These are phyloP conservation scores for Phaedon cochleariae DNA, from an alignment of 2,888 invertebrate genomes.

Conservation along the genomic window DNA sequence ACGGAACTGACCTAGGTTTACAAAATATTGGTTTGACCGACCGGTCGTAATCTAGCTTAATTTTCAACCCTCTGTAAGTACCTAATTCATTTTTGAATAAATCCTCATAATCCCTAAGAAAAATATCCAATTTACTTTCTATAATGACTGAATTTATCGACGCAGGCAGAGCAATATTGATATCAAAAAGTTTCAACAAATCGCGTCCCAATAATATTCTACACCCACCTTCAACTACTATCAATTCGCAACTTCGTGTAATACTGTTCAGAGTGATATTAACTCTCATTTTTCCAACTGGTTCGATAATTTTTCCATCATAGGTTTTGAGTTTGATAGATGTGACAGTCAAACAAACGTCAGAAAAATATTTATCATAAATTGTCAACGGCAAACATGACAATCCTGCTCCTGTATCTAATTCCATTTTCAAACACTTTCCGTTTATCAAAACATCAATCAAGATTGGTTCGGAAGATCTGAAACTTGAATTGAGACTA, in stretches of 20 bases:
- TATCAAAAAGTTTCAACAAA: neutral
- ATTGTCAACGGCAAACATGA: constrained; percentile 19
- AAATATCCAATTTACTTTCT: too few relatives aligned
- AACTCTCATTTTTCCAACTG: constrained; percentile 14
- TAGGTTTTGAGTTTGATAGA: neutral
- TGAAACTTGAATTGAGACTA: neutral
- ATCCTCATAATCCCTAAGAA: too few relatives aligned
- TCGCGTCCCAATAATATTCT: constrained; percentile 5
- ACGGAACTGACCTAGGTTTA: constrained; percentile 8
- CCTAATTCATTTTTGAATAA: neutral
- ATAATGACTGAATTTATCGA: too few relatives aligned
- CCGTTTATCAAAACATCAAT: neutral
- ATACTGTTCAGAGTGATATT: neutral
- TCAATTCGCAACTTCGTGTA: constrained; percentile 8
- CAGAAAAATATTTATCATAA: constrained; percentile 12
- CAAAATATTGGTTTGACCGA: constrained; percentile 1
- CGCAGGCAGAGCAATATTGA: too few relatives aligned
- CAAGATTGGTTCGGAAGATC: too few relatives aligned
- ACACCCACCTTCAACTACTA: constrained; percentile 17
- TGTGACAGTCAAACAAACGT: neutral
- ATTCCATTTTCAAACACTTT: constrained; percentile 1
- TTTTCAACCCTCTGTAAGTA: neutral
- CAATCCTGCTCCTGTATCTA: constrained; percentile 23
- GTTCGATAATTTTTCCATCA: constrained; percentile 5
- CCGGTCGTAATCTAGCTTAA: neutral